Conservation (phyloP, 2,113 vertebrate genomes). For the Heterochromis multidens region DNA sequence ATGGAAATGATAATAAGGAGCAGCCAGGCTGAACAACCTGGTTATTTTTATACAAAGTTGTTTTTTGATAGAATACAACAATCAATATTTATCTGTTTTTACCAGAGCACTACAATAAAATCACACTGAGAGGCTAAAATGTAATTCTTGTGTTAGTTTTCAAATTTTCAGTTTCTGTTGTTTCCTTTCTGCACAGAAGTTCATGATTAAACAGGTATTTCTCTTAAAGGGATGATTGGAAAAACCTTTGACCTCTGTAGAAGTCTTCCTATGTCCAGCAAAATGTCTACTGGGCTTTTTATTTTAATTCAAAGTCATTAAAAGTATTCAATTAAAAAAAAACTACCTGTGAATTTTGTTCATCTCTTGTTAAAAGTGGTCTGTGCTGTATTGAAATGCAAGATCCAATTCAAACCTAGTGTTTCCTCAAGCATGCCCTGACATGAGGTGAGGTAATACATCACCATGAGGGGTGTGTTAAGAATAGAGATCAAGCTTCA, state of each 20-base stretch:
- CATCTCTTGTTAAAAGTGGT: background rate
- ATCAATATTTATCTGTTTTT: constrained; percentile 58
- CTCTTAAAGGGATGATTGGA: constrained; percentile 77
- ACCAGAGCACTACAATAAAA: constrained; percentile 33
- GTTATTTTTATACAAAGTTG: constrained; percentile 75
- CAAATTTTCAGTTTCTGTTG: constrained; percentile 44
- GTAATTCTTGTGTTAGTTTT: constrained; percentile 46
- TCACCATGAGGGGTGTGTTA: constrained; percentile 10
- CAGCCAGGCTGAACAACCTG: constrained; percentile 50
- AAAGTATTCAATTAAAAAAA: constrained; percentile 77
- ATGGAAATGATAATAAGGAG: constrained; percentile 21
- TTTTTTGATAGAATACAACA: constrained; percentile 64
- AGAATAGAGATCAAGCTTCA: constrained; percentile 25
- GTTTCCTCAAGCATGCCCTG: background rate
- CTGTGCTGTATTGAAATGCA: background rate
- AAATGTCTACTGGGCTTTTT: constrained; percentile 71
- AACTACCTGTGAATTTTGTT: constrained; percentile 49
- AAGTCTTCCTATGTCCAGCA: constrained; percentile 80
- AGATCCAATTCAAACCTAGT: background rate
- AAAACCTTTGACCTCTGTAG: constrained; percentile 80
- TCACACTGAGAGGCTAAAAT: constrained; percentile 35
- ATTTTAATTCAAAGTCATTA: constrained; percentile 75
- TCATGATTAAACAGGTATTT: constrained; percentile 64
- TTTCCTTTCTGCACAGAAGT: constrained; percentile 65
- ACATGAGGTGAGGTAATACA: constrained; percentile 18